These are phyloP conservation scores for Trachops cirrhosus DNA, from an alignment of 2,797 vertebrate genomes.

Conservation along the genomic window DNA sequence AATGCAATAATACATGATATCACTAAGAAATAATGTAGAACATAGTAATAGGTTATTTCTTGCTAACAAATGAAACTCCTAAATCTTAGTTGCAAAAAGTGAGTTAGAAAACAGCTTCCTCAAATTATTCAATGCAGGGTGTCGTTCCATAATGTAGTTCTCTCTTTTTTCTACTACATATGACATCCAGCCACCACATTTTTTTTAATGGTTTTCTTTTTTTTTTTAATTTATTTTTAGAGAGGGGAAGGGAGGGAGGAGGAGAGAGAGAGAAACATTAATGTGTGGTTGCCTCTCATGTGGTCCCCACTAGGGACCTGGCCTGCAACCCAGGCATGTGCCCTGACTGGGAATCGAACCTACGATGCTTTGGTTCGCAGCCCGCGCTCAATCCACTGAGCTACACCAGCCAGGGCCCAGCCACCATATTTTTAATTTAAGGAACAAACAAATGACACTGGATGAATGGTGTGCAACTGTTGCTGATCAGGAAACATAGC, in stretches of 20 bases:
- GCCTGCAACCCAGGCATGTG: too few relatives aligned
- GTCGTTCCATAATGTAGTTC: neutral
- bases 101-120: conserved; percentile 13
- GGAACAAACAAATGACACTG: neutral
- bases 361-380: too few relatives aligned
- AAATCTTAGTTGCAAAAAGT: conserved; percentile 51
- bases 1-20: conserved; percentile 35
- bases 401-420: too few relatives aligned
- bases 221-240: too few relatives aligned
- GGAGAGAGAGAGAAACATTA: too few relatives aligned
- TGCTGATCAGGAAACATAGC: neutral
- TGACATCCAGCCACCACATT: neutral
- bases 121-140: neutral
- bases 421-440: neutral
- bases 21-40: conserved; percentile 41
- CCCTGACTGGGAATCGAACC: too few relatives aligned
- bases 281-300: too few relatives aligned
- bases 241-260: too few relatives aligned
- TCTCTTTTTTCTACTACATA: conserved; percentile 23
- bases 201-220: too few relatives aligned
- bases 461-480: neutral
- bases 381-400: too few relatives aligned
- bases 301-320: too few relatives aligned
- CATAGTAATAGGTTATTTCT: conserved; percentile 29
- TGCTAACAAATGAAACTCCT: conserved; percentile 54